phyloP scores from a whole-genome alignment of 2,888 invertebrate species.

The Drosophila nigricruria region DNA sequence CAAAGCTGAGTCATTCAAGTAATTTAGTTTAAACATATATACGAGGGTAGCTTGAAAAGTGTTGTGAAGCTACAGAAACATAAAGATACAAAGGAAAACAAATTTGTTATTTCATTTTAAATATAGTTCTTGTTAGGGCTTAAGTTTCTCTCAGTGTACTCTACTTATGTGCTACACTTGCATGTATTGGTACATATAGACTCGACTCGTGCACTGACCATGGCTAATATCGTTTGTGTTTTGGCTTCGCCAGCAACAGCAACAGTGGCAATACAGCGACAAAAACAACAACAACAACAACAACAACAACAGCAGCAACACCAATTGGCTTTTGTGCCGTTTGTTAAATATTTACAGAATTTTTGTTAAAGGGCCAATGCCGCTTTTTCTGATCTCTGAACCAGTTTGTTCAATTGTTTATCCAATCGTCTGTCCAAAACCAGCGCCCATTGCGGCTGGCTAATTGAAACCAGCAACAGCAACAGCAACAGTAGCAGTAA shows the following conservation, averaged over 20 bases:
- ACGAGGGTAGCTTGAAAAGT: neutral
- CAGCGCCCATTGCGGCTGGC: constrained; percentile 50
- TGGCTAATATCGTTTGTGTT: constrained; percentile 74
- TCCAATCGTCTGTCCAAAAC: constrained; percentile 20
- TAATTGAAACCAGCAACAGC: constrained; percentile 64
- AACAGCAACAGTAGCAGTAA: neutral
- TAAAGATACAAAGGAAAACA: too few relatives aligned
- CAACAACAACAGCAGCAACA: constrained; percentile 17
- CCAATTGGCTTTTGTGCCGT: constrained; percentile 36
- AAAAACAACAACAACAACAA: constrained; percentile 21
- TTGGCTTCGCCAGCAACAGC: constrained; percentile 53
- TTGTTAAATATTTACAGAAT: constrained; percentile 70
- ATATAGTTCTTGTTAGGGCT: too few relatives aligned
- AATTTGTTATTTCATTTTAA: too few relatives aligned
- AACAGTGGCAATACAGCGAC: constrained; percentile 20
- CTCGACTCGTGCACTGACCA: constrained; percentile 55
- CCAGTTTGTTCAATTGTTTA: constrained; percentile 29
- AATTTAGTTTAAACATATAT: neutral
- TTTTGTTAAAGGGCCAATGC: constrained; percentile 30
- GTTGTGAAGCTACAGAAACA: too few relatives aligned
- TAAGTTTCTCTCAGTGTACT: constrained; percentile 29
- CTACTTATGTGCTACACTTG: constrained; percentile 3
- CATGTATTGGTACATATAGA: constrained; percentile 14
- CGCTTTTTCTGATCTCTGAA: constrained; percentile 44
- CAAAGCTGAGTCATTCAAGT: neutral